Conservation (phyloP, 2,113 vertebrate genomes). For the Riparia riparia region DNA sequence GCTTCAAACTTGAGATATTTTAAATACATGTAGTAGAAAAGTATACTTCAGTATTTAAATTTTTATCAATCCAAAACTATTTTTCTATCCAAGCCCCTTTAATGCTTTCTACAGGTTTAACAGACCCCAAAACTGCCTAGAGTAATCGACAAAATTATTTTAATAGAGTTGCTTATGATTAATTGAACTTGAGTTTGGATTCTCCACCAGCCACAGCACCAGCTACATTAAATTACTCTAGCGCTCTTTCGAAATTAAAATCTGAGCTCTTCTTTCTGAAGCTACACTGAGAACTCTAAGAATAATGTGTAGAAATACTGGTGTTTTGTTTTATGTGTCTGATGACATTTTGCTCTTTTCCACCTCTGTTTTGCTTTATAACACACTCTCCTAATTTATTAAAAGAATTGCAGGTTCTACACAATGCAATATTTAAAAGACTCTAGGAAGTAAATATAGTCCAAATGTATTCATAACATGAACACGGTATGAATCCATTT, state of each 20-base stretch:
- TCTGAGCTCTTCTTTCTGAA: not conserved
- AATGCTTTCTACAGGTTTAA: not conserved
- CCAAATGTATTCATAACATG: not conserved
- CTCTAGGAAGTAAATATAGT: not conserved
- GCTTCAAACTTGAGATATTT: not conserved
- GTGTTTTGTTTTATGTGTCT: not conserved
- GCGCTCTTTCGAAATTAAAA: not conserved
- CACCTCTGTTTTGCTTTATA: not conserved
- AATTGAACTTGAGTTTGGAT: not conserved
- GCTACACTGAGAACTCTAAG: not conserved
- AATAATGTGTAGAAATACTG: not conserved
- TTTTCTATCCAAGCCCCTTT: not conserved
- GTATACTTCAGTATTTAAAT: not conserved
- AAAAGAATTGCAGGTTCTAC: not conserved
- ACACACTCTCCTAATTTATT: not conserved
- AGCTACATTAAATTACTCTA: not conserved
- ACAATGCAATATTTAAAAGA: not conserved
- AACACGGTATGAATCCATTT: not conserved
- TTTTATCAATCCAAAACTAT: not conserved
- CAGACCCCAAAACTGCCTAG: not conserved
- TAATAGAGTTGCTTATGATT: not conserved
- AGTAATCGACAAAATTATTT: not conserved
- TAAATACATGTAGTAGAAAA: not conserved
- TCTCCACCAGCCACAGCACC: not conserved
- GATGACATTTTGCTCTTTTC: not conserved